Percentiles rank a stretch among this genome's conserved stretches.
Conservation (phyloP, 2,113 vertebrate species). For the Rhineura floridana region DNA sequence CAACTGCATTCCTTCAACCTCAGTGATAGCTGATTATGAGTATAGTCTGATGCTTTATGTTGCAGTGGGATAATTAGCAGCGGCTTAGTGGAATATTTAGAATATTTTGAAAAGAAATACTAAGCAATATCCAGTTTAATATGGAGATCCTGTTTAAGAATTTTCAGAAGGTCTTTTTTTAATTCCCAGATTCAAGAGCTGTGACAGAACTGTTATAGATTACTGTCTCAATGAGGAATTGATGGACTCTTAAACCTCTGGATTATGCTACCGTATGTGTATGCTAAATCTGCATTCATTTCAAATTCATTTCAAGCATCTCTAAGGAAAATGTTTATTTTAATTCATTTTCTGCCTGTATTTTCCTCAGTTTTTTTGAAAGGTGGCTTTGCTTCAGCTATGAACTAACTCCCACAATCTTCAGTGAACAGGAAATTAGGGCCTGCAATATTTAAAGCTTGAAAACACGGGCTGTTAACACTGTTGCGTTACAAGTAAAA, state of each 20-base stretch:
- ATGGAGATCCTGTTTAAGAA: slow-evolving; percentile 37
- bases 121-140: slow-evolving; percentile 29
- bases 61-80: background rate
- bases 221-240: slow-evolving; percentile 55
- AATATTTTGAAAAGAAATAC: background rate
- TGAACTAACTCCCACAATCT: background rate
- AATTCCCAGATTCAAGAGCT: slow-evolving; percentile 31
- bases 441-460: slow-evolving; percentile 26
- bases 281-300: slow-evolving; percentile 22
- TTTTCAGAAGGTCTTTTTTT: slow-evolving; percentile 33
- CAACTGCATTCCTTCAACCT: background rate
- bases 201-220: slow-evolving; percentile 48
- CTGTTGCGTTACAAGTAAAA: background rate
- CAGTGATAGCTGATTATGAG: background rate
- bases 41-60: slow-evolving; percentile 14
- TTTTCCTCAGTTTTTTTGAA: background rate
- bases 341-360: slow-evolving; percentile 34
- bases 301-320: slow-evolving; percentile 42
- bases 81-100: background rate
- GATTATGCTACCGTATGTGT: slow-evolving; percentile 38
- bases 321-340: slow-evolving; percentile 42
- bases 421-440: background rate
- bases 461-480: background rate
- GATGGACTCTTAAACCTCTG: slow-evolving; percentile 39
- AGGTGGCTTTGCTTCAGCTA: background rate